Evolutionary conservation across 2,888 invertebrate genomes (phyloP).

Genomic region (Perdita meconis): DNA sequence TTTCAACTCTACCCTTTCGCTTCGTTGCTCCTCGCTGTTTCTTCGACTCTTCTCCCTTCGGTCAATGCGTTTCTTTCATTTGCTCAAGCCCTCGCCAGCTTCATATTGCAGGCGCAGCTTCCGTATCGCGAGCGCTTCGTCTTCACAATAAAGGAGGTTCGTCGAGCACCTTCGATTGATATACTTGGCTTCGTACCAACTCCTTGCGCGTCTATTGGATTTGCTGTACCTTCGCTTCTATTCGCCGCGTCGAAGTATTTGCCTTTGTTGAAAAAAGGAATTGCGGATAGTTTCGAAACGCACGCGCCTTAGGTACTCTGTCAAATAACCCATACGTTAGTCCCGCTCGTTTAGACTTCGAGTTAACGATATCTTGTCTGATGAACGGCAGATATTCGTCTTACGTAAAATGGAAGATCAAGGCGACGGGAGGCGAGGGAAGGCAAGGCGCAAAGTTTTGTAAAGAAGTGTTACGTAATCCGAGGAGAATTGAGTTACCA

Average conservation of each 20-base stretch:
- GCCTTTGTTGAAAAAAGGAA: background rate
- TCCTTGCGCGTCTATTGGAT: slow-evolving; percentile 37
- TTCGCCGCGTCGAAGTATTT: slow-evolving; percentile 10
- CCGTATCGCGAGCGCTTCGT: slow-evolving; percentile 40
- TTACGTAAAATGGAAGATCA: slow-evolving; percentile 27
- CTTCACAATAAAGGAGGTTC: slow-evolving; percentile 28
- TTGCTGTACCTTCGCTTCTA: slow-evolving; percentile 24
- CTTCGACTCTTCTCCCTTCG: background rate
- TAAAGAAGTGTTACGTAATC: slow-evolving; percentile 61
- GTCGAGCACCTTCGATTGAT: slow-evolving; percentile 38
- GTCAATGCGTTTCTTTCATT: slow-evolving; percentile 19
- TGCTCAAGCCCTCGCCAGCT: slow-evolving; percentile 3
- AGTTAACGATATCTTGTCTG: background rate
- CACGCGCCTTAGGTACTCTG: background rate
- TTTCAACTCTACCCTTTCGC: slow-evolving; percentile 56
- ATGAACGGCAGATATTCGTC: background rate
- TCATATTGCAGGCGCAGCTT: slow-evolving; percentile 9
- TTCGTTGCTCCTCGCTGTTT: background rate
- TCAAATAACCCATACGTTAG: background rate
- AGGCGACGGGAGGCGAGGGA: too few relatives aligned
- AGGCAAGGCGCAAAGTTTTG: slow-evolving; percentile 43
- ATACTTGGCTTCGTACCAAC: slow-evolving; percentile 36
- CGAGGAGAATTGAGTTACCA: slow-evolving; percentile 59
- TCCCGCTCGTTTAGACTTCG: background rate
- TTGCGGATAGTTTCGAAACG: slow-evolving; percentile 4